Base-by-base conservation (phyloP, 2,113 vertebrate species). In the Dicentrarchus labrax region DNA sequence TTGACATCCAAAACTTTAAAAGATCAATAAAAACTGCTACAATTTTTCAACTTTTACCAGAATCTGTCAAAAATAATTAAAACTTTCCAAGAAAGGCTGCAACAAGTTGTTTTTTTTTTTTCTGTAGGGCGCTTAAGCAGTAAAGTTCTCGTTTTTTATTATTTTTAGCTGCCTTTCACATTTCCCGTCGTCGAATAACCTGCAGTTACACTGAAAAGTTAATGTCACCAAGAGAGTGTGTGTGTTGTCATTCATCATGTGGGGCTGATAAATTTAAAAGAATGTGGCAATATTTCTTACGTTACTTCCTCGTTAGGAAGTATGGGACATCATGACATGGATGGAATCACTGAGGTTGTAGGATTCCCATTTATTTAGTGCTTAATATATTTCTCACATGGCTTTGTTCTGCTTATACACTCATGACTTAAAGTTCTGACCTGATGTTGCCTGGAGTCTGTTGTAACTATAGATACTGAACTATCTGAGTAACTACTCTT, bases 171-270 rank as follows among this genome's bases (percentile, higher is more conserved):
- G 64, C 19, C 19, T 17, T 39, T 41, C 5, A 1, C n/a, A 12
- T 22, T 62, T 71, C 64, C 48, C 6, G 10, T 75, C 6, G 36
- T 21, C 5, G 13, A 30, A 21, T 80, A 76, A 77, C 43, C 30
- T 22, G 6, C 21, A 54, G 66, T 66, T 59, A 71, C 62, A 53
- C 16, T 22, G 1, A 15, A 56, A 4, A n/a, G 3, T 19, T 64
- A 4, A 2, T 4, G 11, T 66, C 11, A 45, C 41, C 43, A 80
- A 69, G 6, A 5, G 1, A 30, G n/a, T 0, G 6, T 9, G 6
- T 9, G 10, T 53, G 30, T 15, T 17, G 38, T 80, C n/a, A 64
- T 80, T 68, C 17, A 38, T 89, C 87, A 90, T 84, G 87, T 75
- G 86, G 12, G 21, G 10, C 11, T 78, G 19, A 72, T 66, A 22